Conservation (phyloP, 2,113 vertebrate genomes). For the Ardeotis arabs region DNA sequence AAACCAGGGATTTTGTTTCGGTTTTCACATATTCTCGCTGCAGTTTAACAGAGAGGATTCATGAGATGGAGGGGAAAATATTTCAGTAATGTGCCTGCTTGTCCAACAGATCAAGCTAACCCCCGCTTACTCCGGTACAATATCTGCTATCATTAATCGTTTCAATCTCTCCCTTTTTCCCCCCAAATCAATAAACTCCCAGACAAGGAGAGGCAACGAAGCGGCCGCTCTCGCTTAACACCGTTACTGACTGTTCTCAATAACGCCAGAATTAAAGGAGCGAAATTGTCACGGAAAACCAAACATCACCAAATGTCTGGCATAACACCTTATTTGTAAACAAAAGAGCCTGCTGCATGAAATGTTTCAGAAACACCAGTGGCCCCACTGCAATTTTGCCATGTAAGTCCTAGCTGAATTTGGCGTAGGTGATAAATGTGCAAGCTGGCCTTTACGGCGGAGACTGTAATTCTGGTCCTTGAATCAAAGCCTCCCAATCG, state of each 20-base stretch:
- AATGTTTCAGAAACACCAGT: constrained; percentile 67
- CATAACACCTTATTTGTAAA: constrained; percentile 80
- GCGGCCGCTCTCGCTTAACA: not conserved
- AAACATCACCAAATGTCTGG: constrained; percentile 74
- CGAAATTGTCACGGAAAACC: constrained; percentile 67
- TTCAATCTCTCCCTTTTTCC: constrained; percentile 25
- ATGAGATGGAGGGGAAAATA: not conserved
- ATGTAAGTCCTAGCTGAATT: constrained; percentile 59
- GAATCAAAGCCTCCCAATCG: constrained; percentile 59
- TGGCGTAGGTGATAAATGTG: constrained; percentile 59
- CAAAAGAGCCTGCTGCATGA: constrained; percentile 64
- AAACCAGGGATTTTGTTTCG: constrained; percentile 51
- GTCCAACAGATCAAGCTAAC: not conserved
- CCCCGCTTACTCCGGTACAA: not conserved
- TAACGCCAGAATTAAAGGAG: constrained; percentile 57
- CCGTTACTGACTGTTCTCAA: constrained; percentile 13
- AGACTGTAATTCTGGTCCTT: constrained; percentile 58
- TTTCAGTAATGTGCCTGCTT: not conserved
- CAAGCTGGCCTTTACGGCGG: constrained; percentile 60
- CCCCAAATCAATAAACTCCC: not conserved
- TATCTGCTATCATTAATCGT: not conserved
- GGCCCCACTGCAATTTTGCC: constrained; percentile 66
- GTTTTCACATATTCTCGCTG: not conserved
- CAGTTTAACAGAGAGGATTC: constrained; percentile 10
- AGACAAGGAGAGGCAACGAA: constrained; percentile 18